phyloP scores from a whole-genome alignment of 2,113 vertebrate species.

The Aphelocoma coerulescens region DNA sequence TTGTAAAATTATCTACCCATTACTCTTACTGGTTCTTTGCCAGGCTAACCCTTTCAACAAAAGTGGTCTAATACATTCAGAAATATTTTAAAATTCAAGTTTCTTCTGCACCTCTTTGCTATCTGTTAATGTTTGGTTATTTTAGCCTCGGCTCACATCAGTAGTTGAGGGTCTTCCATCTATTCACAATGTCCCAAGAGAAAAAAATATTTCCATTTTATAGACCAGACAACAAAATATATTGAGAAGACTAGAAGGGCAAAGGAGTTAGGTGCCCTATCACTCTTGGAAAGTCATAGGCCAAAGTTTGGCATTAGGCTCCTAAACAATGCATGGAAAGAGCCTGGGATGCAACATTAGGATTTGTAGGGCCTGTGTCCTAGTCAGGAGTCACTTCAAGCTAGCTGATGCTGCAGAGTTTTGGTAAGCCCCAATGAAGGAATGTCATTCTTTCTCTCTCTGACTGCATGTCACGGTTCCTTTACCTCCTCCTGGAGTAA shows the following conservation, averaged over 20 bases:
- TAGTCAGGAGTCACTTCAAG: background rate
- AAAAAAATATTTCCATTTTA: background rate
- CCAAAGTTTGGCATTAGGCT: background rate
- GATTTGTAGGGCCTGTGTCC: background rate
- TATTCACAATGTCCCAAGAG: background rate
- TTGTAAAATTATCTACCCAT: background rate
- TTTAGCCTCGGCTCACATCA: background rate
- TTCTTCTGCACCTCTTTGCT: background rate
- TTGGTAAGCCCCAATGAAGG: background rate
- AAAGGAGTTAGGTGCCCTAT: background rate
- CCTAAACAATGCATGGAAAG: background rate
- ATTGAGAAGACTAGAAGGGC: background rate
- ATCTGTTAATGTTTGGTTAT: background rate
- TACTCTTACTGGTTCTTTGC: background rate
- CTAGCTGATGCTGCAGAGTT: background rate
- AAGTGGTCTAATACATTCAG: background rate
- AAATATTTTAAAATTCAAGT: background rate
- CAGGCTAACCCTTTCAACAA: background rate
- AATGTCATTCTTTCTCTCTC: background rate
- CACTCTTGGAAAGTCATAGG: background rate
- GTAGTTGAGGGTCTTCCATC: background rate
- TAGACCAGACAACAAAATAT: background rate
- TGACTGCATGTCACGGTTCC: background rate
- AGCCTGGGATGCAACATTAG: accelerated
- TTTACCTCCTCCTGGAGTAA: background rate